Conservation (phyloP, 2,888 invertebrate species). For the Lacanobia oleracea region DNA sequence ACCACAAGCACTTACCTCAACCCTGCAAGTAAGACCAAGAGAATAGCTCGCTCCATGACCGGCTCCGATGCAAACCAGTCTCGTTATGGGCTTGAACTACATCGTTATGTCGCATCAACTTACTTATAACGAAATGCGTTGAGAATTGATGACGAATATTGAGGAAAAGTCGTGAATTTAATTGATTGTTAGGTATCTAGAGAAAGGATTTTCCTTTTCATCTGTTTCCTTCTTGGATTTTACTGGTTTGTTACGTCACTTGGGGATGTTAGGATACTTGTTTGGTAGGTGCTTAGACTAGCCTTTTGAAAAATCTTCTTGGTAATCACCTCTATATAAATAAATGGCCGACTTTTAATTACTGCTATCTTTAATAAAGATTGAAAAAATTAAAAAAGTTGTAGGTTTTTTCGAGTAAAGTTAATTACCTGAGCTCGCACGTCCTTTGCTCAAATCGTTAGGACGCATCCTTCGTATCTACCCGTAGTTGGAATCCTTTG, state of each 20-base stretch:
- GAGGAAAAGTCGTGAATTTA: slow-evolving; percentile 40
- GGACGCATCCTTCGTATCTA: no score
- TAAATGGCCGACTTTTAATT: no score
- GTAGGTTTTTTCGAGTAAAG: no score
- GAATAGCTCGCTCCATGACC: slow-evolving; percentile 51
- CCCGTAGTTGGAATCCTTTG: no score
- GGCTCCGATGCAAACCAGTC: slow-evolving; percentile 40
- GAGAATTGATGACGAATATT: slow-evolving; percentile 54
- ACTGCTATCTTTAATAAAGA: no score
- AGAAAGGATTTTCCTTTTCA: neutral
- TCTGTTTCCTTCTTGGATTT: slow-evolving; percentile 2
- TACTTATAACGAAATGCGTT: slow-evolving; percentile 51
- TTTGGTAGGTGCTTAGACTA: neutral
- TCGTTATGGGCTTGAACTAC: slow-evolving; percentile 39
- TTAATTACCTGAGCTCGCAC: no score
- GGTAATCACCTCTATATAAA: neutral
- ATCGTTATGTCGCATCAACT: slow-evolving; percentile 19
- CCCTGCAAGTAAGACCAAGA: slow-evolving; percentile 27
- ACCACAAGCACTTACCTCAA: slow-evolving; percentile 51
- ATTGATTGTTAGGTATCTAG: neutral
- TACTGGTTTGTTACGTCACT: neutral
- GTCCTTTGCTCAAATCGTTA: no score
- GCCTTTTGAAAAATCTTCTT: neutral
- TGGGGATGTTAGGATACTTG: neutral
- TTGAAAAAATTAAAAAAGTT: no score